Evolutionary conservation across 1,140 invertebrate species (phyloP).

Genomic region (Saccostrea echinata): DNA sequence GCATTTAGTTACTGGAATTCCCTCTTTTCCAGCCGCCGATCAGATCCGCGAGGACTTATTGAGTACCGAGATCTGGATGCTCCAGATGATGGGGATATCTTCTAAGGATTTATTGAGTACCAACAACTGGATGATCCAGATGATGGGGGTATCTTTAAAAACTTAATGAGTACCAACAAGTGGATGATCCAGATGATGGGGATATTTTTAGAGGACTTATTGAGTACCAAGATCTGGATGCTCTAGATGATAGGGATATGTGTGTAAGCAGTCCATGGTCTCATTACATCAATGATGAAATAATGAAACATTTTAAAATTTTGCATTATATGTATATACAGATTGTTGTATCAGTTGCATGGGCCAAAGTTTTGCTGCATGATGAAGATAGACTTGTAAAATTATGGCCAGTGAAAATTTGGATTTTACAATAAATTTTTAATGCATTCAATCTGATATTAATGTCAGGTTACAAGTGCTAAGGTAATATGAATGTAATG

Average conservation of each 20-base stretch:
- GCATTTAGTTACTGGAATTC: not conserved
- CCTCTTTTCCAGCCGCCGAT: slow-evolving; percentile 72
- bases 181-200: slow-evolving; percentile 86
- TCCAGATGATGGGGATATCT: no score
- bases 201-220: slow-evolving; percentile 78
- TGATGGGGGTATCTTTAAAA: no score
- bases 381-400: not conserved
- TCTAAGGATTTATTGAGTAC: no score
- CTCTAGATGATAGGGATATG: slow-evolving; percentile 83
- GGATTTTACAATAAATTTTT: not conserved
- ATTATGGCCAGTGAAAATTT: not conserved
- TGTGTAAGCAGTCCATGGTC: not conserved
- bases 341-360: not conserved
- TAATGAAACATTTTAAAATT: not conserved
- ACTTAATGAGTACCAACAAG: no score
- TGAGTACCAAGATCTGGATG: no score
- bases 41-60: slow-evolving; percentile 86
- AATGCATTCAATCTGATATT: not conserved
- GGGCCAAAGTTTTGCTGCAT: not conserved
- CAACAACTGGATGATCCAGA: no score
- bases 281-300: not conserved
- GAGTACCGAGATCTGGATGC: slow-evolving; percentile 92
- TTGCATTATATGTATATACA: not conserved
- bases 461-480: not conserved
- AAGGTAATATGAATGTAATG: not conserved